Evolutionary conservation across 2,113 vertebrate species (phyloP).

Genomic region (Scartelaos histophorus): DNA sequence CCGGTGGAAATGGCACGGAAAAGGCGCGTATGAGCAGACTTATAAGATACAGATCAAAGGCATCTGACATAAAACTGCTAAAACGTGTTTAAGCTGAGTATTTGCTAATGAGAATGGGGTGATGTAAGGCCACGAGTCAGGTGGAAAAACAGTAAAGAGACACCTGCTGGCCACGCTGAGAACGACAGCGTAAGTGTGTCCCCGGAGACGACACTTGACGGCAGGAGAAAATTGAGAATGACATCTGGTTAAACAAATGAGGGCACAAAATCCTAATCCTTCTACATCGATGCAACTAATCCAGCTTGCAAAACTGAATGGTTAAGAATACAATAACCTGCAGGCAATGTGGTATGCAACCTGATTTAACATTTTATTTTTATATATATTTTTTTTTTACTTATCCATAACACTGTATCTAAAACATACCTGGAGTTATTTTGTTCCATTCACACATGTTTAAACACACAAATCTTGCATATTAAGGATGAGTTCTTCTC

Average conservation of each 20-base stretch:
- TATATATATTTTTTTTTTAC: too few species aligned
- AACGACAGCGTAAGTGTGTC: neutral
- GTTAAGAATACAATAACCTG: neutral
- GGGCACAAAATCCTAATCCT: neutral
- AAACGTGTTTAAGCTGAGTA: neutral
- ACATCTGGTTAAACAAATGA: neutral
- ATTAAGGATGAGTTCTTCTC: too few species aligned
- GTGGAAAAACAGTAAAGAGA: neutral
- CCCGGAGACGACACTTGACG: neutral
- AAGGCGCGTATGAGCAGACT: neutral
- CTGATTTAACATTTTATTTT: too few species aligned
- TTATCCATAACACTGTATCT: neutral
- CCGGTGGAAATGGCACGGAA: neutral
- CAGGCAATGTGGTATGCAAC: neutral
- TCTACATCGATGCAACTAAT: neutral
- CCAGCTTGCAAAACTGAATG: neutral
- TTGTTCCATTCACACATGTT: too few species aligned
- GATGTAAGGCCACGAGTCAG: neutral
- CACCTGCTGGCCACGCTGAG: neutral
- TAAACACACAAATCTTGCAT: too few species aligned
- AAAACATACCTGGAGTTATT: too few species aligned
- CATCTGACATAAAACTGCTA: neutral
- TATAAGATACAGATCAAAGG: conserved; percentile 5
- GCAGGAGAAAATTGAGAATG: neutral
- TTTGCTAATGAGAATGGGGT: conserved; percentile 7